Evolutionary conservation across 53 echinoderm and acorn worm genomes (phyloP).

Genomic region (Paracentrotus lividus): DNA sequence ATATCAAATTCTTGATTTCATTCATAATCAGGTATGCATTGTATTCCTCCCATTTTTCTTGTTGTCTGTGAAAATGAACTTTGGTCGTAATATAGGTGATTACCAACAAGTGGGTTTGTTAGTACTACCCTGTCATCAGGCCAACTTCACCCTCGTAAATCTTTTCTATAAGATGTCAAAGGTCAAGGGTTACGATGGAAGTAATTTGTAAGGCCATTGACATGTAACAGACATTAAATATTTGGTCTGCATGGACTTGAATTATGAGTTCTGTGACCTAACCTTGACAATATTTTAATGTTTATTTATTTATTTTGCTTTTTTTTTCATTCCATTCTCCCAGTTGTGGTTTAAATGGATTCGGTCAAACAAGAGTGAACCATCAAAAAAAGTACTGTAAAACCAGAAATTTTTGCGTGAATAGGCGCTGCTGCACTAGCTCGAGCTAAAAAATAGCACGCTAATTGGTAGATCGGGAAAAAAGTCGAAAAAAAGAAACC

Average conservation of each 20-base stretch:
- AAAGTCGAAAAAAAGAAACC: no score
- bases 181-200: neutral
- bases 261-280: no score
- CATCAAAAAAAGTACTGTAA: no score
- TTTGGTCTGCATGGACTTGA: neutral
- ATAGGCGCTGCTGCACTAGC: no score
- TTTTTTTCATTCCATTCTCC: no score
- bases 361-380: no score
- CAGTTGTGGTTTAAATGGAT: no score
- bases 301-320: no score
- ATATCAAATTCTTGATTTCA: neutral
- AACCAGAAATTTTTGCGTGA: no score
- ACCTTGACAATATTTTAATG: no score
- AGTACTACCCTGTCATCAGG: neutral
- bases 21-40: neutral
- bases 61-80: neutral
- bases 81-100: neutral
- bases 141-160: neutral
- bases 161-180: neutral
- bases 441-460: no score
- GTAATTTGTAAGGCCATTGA: slow-evolving; percentile 15
- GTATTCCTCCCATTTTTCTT: neutral
- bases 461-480: no score
- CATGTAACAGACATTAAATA: neutral
- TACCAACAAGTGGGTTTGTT: slow-evolving; percentile 4